Evolutionary conservation across 1,140 invertebrate species (phyloP).

Genomic region (Alviniconcha marisindica): DNA sequence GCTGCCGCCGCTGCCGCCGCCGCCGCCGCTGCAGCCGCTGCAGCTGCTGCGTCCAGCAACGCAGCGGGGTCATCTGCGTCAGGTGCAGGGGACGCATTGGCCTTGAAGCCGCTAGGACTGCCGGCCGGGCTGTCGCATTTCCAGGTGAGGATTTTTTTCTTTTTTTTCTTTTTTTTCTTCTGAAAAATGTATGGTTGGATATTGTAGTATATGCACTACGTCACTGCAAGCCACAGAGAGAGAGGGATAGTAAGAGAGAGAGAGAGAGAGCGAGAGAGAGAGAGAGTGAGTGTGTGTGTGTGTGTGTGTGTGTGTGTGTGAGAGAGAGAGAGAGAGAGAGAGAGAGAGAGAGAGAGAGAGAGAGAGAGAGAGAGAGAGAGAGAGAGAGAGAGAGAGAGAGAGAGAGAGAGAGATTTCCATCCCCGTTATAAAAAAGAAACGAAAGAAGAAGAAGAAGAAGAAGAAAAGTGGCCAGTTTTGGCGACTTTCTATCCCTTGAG

Average conservation of each 20-base stretch:
- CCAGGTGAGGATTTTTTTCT: not conserved
- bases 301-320: too few species aligned
- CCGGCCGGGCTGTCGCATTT: slow-evolving; percentile 27
- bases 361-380: not conserved
- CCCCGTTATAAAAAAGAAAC: too few species aligned
- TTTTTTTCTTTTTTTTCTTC: too few species aligned
- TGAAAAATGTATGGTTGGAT: too few species aligned
- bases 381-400: not conserved
- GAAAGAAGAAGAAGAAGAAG: too few species aligned
- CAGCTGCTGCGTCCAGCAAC: not conserved
- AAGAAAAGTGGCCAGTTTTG: too few species aligned
- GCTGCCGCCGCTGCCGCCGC: slow-evolving; percentile 37
- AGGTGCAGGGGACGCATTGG: not conserved
- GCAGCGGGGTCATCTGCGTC: not conserved
- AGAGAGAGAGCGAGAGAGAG: too few species aligned
- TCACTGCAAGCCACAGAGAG: too few species aligned
- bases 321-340: not conserved
- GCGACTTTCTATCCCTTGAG: too few species aligned
- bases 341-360: not conserved
- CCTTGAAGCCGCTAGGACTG: slow-evolving; percentile 29
- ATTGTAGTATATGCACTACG: too few species aligned
- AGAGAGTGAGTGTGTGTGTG: too few species aligned
- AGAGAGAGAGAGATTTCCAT: not conserved
- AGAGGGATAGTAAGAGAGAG: too few species aligned
- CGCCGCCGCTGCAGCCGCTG: slow-evolving; percentile 37